Conservation (phyloP, 2,113 vertebrate species). For the Physeter macrocephalus region DNA sequence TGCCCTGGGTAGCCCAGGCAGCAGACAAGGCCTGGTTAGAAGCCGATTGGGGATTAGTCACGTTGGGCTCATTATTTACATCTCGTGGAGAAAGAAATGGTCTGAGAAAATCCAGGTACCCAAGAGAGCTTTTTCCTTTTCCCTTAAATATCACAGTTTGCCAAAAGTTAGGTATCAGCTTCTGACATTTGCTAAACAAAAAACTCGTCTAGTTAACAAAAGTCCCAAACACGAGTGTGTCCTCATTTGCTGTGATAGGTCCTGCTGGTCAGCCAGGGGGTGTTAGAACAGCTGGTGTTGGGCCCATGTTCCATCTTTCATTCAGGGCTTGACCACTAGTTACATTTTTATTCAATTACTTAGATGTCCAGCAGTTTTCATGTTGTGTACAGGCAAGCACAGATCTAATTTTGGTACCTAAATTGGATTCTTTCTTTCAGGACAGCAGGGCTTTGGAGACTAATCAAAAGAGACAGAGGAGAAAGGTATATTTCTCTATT, state of each 20-base stretch:
- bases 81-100: conserved; percentile 27
- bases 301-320: neutral
- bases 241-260: neutral
- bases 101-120: conserved; percentile 42
- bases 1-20: conserved; percentile 57
- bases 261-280: neutral
- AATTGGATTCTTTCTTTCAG: conserved; percentile 20
- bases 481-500: neutral
- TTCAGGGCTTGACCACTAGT: conserved; percentile 27
- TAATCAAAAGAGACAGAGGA: neutral
- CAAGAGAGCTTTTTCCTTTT: conserved; percentile 7
- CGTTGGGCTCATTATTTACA: conserved; percentile 25
- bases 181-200: neutral
- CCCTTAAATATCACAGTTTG: neutral
- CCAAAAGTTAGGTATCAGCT: neutral
- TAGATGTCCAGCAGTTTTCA: neutral
- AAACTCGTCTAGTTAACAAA: neutral
- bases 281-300: neutral
- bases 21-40: conserved; percentile 38
- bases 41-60: conserved; percentile 33
- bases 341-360: conserved; percentile 36
- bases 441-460: neutral
- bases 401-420: conserved; percentile 8
- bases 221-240: neutral
- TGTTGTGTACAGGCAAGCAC: neutral